Evolutionary conservation across 2,888 invertebrate genomes (phyloP).

Genomic region (Chalcis sispes): DNA sequence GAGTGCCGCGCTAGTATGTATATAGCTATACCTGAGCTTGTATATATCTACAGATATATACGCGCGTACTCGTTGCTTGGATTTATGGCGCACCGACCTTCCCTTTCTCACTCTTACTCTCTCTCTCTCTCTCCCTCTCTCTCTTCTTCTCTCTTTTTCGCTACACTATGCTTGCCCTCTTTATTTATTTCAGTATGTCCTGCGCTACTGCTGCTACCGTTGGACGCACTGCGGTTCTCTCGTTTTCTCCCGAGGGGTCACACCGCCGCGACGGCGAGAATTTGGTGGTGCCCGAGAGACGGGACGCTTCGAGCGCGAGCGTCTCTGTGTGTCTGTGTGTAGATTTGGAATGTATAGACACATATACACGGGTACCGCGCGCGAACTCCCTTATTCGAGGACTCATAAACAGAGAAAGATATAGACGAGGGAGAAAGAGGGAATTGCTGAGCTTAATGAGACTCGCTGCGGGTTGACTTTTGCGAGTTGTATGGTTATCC

Average conservation of each 20-base stretch:
- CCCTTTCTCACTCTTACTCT: neutral
- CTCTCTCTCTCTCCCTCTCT: neutral
- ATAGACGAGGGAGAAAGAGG: conserved; percentile 5
- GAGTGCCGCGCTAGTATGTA: too few relatives aligned
- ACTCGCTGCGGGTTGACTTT: conserved; percentile 9
- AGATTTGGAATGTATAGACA: too few relatives aligned
- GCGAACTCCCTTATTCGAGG: too few relatives aligned
- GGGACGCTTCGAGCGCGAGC: too few relatives aligned
- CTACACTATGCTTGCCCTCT: neutral
- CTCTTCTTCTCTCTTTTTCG: neutral
- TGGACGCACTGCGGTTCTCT: neutral
- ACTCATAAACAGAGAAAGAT: conserved; percentile 16
- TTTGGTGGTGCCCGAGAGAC: conserved; percentile 10
- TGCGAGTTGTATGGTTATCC: conserved; percentile 18
- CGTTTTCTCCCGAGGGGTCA: conserved; percentile 2
- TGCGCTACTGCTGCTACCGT: neutral
- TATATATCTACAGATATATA: too few relatives aligned
- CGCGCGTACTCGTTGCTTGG: conserved; percentile 28
- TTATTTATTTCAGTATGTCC: neutral
- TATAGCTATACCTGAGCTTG: too few relatives aligned
- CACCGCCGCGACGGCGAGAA: neutral
- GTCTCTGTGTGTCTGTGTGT: too few relatives aligned
- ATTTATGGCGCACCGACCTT: conserved; percentile 44
- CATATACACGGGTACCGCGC: too few relatives aligned
- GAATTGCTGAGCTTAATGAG: conserved; percentile 37